A percentile compares a stretch with the other conserved stretches of the same genome.
These are phyloP conservation scores for Flexamia atlantica DNA, from an alignment of 2,888 invertebrate species.

Conservation along the genomic window DNA sequence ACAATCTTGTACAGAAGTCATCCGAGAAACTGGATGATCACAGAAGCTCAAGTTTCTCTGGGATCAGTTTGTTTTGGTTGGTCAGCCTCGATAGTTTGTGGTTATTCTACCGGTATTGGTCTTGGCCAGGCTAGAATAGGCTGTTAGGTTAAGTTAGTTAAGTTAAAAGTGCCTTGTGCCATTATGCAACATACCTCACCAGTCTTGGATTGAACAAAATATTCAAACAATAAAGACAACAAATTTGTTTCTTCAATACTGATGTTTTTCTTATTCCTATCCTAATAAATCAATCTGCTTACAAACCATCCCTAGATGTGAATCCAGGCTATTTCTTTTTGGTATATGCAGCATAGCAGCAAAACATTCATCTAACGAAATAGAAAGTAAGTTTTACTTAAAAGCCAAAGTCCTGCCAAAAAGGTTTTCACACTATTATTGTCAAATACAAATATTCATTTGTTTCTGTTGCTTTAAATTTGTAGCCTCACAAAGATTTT, in stretches of 20 bases:
- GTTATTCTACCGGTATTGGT: not conserved
- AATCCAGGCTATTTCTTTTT: no score
- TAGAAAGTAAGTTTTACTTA: no score
- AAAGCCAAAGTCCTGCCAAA: no score
- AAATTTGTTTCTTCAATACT: constrained; percentile 24
- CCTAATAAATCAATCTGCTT: no score
- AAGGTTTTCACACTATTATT: no score
- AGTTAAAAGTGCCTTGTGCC: constrained; percentile 54
- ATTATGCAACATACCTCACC: constrained; percentile 45
- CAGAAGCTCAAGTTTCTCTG: not conserved
- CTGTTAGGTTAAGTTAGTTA: constrained; percentile 38
- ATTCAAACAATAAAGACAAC: constrained; percentile 55
- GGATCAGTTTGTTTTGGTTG: not conserved
- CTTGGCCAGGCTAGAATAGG: constrained; percentile 15
- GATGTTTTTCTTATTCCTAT: not conserved
- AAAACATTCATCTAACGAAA: no score
- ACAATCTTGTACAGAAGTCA: constrained; percentile 43
- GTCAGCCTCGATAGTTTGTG: not conserved
- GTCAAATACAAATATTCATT: no score
- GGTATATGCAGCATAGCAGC: no score
- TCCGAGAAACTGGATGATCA: not conserved
- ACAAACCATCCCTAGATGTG: no score
- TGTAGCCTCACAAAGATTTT: no score
- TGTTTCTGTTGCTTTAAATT: no score
- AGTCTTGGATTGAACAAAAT: constrained; percentile 48